These are phyloP conservation scores for Thaumetopoea pityocampa DNA, from an alignment of 1,140 invertebrate genomes.

Conservation along the genomic window DNA sequence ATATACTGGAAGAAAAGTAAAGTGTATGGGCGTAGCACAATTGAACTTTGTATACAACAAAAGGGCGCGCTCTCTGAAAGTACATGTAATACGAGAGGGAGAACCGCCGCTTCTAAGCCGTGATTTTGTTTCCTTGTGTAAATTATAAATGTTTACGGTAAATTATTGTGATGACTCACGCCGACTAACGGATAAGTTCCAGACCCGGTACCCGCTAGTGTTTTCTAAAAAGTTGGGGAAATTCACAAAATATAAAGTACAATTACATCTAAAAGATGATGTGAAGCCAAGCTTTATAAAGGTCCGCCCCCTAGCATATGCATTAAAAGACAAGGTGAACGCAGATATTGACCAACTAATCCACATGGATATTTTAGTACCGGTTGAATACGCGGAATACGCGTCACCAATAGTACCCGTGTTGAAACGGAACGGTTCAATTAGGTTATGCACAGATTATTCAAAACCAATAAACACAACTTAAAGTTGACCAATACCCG, in stretches of 20 bases:
- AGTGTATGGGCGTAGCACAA: neutral
- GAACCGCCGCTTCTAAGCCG: constrained; percentile 17
- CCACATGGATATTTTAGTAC: constrained; percentile 1
- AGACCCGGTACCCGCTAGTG: neutral
- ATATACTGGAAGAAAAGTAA: constrained; percentile 6
- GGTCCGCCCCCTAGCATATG: constrained; percentile 5
- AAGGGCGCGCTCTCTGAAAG: neutral
- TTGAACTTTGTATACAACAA: constrained; percentile 4
- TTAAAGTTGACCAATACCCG: constrained; percentile 2
- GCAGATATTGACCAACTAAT: neutral
- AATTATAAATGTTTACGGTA: constrained; percentile 10
- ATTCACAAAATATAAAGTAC: constrained; percentile 9
- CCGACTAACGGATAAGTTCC: neutral
- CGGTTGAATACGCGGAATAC: too few relatives aligned
- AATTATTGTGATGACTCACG: constrained; percentile 12
- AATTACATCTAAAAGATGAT: constrained; percentile 6
- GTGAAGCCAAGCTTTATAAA: constrained; percentile 7
- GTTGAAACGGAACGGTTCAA: too few relatives aligned
- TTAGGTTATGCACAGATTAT: constrained; percentile 2
- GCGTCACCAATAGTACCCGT: too few relatives aligned
- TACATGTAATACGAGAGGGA: constrained; percentile 9
- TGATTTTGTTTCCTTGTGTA: constrained; percentile 15
- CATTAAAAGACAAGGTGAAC: constrained; percentile 6
- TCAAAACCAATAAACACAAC: constrained; percentile 2
- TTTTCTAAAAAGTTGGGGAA: constrained; percentile 10